Conservation (phyloP, 2,797 vertebrate genomes). For the Diglossa cyanea region DNA sequence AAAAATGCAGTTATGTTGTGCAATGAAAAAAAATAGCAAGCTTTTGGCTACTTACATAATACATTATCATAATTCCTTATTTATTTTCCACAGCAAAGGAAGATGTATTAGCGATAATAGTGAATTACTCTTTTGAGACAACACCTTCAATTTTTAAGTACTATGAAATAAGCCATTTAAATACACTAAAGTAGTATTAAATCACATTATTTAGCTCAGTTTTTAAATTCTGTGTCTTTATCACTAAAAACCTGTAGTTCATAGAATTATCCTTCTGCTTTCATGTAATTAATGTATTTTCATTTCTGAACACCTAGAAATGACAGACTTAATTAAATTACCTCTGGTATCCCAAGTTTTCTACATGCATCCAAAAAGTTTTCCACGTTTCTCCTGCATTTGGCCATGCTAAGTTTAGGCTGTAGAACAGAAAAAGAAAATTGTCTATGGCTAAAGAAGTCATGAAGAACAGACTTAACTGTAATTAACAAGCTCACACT, state of each 20-base stretch:
- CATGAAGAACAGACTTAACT: background rate
- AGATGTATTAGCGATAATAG: background rate
- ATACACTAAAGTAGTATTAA: background rate
- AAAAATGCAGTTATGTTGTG: background rate
- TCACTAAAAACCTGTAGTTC: background rate
- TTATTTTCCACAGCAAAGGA: background rate
- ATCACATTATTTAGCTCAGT: background rate
- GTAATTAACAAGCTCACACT: background rate
- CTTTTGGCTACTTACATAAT: background rate
- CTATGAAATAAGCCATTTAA: background rate
- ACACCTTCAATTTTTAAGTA: background rate
- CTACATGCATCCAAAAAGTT: constrained; percentile 95
- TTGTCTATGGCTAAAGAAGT: background rate
- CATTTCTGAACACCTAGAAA: background rate
- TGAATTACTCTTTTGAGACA: background rate
- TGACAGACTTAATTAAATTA: constrained; percentile 71
- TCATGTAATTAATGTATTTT: background rate
- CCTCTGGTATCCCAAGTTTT: constrained; percentile 92
- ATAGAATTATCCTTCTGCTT: background rate
- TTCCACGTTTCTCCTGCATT: constrained; percentile 95
- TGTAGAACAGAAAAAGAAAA: constrained; percentile 62
- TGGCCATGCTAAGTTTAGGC: constrained; percentile 98
- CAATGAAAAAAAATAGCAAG: background rate
- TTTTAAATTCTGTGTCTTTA: background rate
- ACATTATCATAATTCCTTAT: background rate